phyloP scores from a whole-genome alignment of 2,797 vertebrate genomes.

The Catamblyrhynchus diadema region DNA sequence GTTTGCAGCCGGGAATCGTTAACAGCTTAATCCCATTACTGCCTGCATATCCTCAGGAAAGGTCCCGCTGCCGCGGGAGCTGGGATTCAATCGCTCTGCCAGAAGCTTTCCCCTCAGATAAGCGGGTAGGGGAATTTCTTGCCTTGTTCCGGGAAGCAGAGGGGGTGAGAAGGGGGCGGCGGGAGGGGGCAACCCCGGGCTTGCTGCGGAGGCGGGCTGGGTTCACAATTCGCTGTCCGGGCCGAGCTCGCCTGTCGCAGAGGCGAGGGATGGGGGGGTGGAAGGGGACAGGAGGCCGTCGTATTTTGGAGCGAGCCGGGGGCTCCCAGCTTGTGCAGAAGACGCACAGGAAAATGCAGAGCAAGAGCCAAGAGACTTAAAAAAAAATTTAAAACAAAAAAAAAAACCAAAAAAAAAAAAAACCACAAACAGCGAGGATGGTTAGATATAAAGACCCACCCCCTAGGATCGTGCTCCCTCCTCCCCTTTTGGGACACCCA shows the following conservation, averaged over 20 bases:
- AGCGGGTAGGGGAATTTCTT: neutral
- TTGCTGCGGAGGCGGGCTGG: neutral
- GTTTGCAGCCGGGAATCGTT: neutral
- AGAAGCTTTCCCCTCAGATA: neutral
- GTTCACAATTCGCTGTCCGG: fast-evolving
- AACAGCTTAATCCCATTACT: conserved; percentile 60
- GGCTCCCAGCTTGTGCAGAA: fast-evolving
- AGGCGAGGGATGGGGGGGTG: fast-evolving
- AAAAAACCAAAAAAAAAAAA: fast-evolving
- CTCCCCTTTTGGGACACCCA: fast-evolving
- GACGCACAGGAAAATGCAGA: fast-evolving
- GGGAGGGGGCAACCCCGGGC: neutral
- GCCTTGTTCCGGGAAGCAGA: neutral
- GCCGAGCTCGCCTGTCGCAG: fast-evolving
- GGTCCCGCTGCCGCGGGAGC: neutral
- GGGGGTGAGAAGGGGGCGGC: neutral
- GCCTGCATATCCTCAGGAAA: conserved; percentile 57
- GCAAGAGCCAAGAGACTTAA: no score
- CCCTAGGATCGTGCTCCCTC: fast-evolving
- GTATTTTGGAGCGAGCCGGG: fast-evolving
- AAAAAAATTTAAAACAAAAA: no score
- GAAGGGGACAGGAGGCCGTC: fast-evolving
- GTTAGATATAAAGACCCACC: neutral
- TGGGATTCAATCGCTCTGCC: neutral
- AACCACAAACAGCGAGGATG: fast-evolving